Evolutionary conservation across 1,140 invertebrate genomes (phyloP).

Genomic region (Magallana gigas): DNA sequence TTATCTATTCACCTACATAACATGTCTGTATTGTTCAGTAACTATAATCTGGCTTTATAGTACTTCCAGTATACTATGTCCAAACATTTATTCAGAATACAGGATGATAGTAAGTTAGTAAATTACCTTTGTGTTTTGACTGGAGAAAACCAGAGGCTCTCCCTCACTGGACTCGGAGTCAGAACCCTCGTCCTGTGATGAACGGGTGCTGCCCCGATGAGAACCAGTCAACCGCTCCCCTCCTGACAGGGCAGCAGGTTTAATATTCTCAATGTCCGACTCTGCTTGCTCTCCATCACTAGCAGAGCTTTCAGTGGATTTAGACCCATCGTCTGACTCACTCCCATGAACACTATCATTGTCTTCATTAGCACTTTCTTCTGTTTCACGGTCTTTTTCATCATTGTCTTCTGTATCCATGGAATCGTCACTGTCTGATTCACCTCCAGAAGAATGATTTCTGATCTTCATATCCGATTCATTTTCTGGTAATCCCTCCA

Average conservation of each 20-base stretch:
- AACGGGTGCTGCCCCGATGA: background rate
- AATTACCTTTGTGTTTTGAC: too few species aligned
- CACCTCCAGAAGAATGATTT: background rate
- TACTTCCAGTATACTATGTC: too few species aligned
- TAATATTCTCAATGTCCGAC: conserved; percentile 14
- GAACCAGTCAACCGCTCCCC: background rate
- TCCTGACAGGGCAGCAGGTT: background rate
- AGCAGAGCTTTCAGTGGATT: background rate
- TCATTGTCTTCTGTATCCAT: background rate
- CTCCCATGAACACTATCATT: too few species aligned
- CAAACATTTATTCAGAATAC: too few species aligned
- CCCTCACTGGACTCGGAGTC: background rate
- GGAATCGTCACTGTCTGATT: background rate
- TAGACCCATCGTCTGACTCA: too few species aligned
- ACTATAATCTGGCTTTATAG: too few species aligned
- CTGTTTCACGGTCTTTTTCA: background rate
- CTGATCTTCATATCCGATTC: background rate
- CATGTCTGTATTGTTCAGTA: too few species aligned
- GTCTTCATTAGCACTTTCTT: background rate
- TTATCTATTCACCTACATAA: too few species aligned
- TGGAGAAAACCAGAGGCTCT: background rate
- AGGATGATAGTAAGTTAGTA: too few species aligned
- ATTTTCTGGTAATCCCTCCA: background rate
- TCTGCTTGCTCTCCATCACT: background rate
- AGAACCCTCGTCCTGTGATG: background rate